Evolutionary conservation across 2,888 invertebrate species (phyloP).

Genomic region (Calephelis perditalis): DNA sequence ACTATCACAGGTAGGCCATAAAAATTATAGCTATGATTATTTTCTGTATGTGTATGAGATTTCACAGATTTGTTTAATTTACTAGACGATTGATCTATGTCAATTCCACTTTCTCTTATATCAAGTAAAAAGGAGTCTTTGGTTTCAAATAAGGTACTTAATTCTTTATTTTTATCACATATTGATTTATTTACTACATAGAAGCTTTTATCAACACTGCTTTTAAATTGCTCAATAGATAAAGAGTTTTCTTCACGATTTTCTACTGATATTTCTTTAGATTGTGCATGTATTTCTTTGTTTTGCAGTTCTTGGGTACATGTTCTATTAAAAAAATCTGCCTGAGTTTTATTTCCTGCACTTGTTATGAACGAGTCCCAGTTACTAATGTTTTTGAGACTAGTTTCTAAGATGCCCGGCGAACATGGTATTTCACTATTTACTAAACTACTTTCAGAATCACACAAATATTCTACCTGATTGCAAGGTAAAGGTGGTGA

Average conservation of each 20-base stretch:
- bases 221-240: slow-evolving; percentile 36
- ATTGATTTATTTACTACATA: slow-evolving; percentile 73
- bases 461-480: slow-evolving; percentile 60
- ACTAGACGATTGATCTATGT: slow-evolving; percentile 31
- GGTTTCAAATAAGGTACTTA: slow-evolving; percentile 51
- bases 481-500: slow-evolving; percentile 65
- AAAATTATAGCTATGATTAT: slow-evolving; percentile 62
- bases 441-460: slow-evolving; percentile 45
- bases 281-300: not conserved
- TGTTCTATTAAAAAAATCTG: not conserved
- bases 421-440: slow-evolving; percentile 46
- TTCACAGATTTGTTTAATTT: slow-evolving; percentile 30
- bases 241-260: not conserved
- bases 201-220: slow-evolving; percentile 63
- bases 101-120: slow-evolving; percentile 50
- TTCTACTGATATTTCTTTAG: not conserved
- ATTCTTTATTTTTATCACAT: slow-evolving; percentile 49
- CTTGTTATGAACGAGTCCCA: slow-evolving; percentile 47
- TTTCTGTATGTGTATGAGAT: slow-evolving; percentile 23
- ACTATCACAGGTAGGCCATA: slow-evolving; percentile 88
- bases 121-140: slow-evolving; percentile 64
- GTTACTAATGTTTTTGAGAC: slow-evolving; percentile 37
- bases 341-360: slow-evolving; percentile 26
- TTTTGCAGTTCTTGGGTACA: not conserved
- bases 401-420: slow-evolving; percentile 43